Evolutionary conservation across 1,140 invertebrate species (phyloP).

Genomic region (Stegodyphus dumicola): DNA sequence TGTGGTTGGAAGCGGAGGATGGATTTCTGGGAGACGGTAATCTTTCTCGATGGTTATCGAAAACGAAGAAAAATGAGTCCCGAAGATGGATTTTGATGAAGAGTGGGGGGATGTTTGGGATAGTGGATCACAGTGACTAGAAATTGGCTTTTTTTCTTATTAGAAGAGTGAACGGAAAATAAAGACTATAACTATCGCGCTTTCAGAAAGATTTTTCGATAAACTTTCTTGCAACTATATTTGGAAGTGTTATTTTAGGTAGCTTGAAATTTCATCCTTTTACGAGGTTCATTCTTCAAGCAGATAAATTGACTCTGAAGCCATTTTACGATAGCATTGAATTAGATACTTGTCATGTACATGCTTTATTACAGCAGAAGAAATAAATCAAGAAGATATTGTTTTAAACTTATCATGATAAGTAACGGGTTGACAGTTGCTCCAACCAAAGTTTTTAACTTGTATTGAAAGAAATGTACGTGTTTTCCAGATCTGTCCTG

Average conservation of each 20-base stretch:
- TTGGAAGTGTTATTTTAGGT: not conserved
- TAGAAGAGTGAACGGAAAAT: not conserved
- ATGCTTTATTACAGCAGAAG: too few species aligned
- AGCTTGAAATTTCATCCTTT: not conserved
- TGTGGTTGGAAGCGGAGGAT: not conserved
- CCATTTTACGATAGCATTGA: too few species aligned
- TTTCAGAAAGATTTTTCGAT: not conserved
- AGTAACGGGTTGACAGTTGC: too few species aligned
- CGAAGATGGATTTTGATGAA: conserved; percentile 22
- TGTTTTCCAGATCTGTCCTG: too few species aligned
- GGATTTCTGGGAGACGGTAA: not conserved
- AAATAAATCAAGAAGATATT: too few species aligned
- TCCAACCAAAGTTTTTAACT: too few species aligned
- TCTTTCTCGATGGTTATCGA: not conserved
- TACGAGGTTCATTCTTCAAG: too few species aligned
- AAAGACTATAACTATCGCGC: not conserved
- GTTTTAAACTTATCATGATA: too few species aligned
- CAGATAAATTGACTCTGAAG: too few species aligned
- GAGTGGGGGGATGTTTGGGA: conserved; percentile 9
- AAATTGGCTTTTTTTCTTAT: not conserved
- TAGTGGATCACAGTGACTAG: not conserved
- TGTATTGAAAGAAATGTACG: too few species aligned
- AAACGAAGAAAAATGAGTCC: conserved; percentile 38
- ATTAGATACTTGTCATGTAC: too few species aligned
- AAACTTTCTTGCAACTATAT: not conserved